Percentiles rank a stretch among this genome's conserved stretches.
Conservation (phyloP, 92 coral and sea anemone species). For the Chrysogorgia sp. region DNA sequence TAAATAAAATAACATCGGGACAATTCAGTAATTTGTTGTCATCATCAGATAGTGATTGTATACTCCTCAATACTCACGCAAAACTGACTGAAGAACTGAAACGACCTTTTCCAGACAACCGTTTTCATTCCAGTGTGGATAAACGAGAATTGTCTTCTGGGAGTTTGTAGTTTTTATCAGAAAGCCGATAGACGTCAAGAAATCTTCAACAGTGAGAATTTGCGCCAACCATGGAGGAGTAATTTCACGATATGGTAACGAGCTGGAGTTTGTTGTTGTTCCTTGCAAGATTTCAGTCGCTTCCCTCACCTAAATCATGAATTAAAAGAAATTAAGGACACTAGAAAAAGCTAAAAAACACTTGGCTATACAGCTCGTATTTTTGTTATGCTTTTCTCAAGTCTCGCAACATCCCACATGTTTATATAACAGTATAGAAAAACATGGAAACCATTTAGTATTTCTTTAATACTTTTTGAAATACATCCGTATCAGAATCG, state of each 20-base stretch:
- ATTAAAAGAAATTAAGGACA: too few species aligned
- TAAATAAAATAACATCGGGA: not conserved
- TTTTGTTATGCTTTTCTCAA: too few species aligned
- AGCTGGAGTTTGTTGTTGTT: not conserved
- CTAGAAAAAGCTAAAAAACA: too few species aligned
- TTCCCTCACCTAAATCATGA: constrained; percentile 13
- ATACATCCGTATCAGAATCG: too few species aligned
- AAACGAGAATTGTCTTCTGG: constrained; percentile 16
- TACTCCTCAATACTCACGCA: not conserved
- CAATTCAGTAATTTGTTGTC: too few species aligned
- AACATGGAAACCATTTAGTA: too few species aligned
- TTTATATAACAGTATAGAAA: too few species aligned
- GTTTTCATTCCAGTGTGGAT: constrained; percentile 35
- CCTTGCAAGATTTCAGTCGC: constrained; percentile 7
- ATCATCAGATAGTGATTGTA: too few species aligned
- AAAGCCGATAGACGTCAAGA: constrained; percentile 25
- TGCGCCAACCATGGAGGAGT: constrained; percentile 9
- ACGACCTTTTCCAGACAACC: constrained; percentile 17
- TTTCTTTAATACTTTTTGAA: too few species aligned
- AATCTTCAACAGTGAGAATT: constrained; percentile 7
- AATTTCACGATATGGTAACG: constrained; percentile 33
- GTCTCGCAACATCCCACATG: too few species aligned
- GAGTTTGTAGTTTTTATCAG: constrained; percentile 17
- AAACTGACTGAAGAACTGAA: constrained; percentile 19
- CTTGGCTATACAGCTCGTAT: too few species aligned